These are phyloP conservation scores for Dasyprocta punctata DNA, from an alignment of 2,113 vertebrate genomes.

Conservation along the genomic window DNA sequence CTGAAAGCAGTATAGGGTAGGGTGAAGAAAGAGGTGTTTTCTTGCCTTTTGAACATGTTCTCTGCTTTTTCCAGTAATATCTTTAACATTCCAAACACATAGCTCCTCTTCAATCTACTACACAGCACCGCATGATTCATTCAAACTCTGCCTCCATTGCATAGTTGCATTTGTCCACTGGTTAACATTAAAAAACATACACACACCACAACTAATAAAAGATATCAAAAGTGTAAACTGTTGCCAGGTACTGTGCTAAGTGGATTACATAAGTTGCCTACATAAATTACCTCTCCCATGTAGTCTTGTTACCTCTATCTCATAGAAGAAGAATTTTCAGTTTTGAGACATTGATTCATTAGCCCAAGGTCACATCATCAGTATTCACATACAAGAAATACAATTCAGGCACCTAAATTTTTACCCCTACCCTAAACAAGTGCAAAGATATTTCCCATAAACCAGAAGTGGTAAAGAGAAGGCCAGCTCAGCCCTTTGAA, in stretches of 20 bases:
- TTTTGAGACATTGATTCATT: conserved; percentile 6
- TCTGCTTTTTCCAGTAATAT: neutral
- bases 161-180: neutral
- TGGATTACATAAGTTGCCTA: neutral
- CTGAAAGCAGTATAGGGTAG: neutral
- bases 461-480: neutral
- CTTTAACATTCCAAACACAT: neutral
- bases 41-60: neutral
- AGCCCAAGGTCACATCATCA: neutral
- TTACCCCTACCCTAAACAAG: neutral
- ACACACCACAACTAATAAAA: neutral
- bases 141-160: neutral
- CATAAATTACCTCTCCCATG: neutral
- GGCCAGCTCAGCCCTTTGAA: neutral
- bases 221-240: neutral
- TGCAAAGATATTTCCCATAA: neutral
- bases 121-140: neutral
- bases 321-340: conserved; percentile 14
- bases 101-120: neutral
- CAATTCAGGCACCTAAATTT: neutral
- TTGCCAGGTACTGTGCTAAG: neutral
- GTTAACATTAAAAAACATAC: neutral
- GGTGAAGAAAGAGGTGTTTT: neutral
- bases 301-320: neutral
- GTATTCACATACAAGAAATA: neutral